These are phyloP conservation scores for Phoxinus dragarum DNA, from an alignment of 2,797 vertebrate species.

Conservation along the genomic window DNA sequence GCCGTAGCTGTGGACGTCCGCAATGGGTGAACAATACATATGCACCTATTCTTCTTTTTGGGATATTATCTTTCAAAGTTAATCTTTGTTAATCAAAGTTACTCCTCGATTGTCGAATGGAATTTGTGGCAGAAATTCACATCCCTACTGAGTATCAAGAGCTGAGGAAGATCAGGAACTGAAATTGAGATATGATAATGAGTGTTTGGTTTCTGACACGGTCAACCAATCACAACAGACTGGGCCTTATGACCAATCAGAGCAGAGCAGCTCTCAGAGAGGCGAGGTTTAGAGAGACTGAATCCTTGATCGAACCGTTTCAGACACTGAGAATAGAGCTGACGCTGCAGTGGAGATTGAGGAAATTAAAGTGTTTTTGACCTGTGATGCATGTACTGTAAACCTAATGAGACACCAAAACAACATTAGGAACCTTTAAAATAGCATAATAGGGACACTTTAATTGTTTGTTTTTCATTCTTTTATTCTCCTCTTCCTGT, in stretches of 20 bases:
- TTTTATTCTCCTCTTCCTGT: neutral
- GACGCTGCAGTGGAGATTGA: neutral
- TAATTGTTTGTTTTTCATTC: neutral
- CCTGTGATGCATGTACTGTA: neutral
- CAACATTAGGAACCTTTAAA: neutral
- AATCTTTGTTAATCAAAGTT: no score
- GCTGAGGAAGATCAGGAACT: neutral
- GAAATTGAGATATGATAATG: neutral
- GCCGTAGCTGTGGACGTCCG: slow-evolving; percentile 94
- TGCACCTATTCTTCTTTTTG: neutral
- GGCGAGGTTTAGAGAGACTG: neutral
- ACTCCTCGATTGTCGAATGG: no score
- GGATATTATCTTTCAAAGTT: neutral
- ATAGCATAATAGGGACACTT: neutral
- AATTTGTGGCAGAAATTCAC: no score
- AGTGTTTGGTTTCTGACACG: neutral
- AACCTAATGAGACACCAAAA: neutral
- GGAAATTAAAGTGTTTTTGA: neutral
- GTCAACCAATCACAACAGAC: neutral
- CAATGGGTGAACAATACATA: slow-evolving; percentile 81
- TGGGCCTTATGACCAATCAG: neutral
- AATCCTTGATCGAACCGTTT: neutral
- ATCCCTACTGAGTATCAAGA: no score
- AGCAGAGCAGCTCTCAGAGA: neutral
- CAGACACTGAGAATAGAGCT: neutral